Base-by-base conservation (phyloP, 2,888 invertebrate genomes). In the Vanessa cardui region DNA sequence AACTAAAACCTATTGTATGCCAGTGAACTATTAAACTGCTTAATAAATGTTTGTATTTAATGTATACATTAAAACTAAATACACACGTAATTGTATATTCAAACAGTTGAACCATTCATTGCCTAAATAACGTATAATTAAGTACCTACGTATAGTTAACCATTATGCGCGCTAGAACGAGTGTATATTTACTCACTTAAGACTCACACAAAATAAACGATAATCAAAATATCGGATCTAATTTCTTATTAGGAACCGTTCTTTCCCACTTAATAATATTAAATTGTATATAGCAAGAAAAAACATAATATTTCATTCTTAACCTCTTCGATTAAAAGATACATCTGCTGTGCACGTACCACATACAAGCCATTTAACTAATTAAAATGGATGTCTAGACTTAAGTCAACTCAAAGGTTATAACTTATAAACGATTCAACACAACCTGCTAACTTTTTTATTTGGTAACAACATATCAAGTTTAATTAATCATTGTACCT, bases 401-500 rank as follows among this genome's bases (percentile, higher is more conserved):
- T 39, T 56, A 12, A 33, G 39, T 39, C 33, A 26, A 21, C 6
- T n/a, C 15, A 39, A 39, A 18, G 56, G 9, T 54, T 39, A 33
- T 6, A n/a, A 47, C 47, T n/a, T n/a, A 47, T 18, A 18, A 47
- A n/a, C n/a, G 47, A 6, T 16, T n/a, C 16, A n/a, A 18, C 47
- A 47, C 2, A 47, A n/a, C 47, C 15, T 47, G 18, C 18, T n/a
- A n/a, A 47, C 3, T 33, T 7, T 18, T 7, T 56, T 33, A 33
- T 31, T 39, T 26, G 49, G 9, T 20, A 49, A 18, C 39, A 47
- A 63, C 26, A 21, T 47, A 58, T 47, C 16, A 21, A 39, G 21
- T 50, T 46, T 31, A 54, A 49, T 61, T 45, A 71, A 61, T 66
- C 56, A 63, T 54, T 56, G 46, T 62, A 71, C 26, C 26, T 31